Conservation (phyloP, 1,140 invertebrate species). For the Arctopsyche grandis region DNA sequence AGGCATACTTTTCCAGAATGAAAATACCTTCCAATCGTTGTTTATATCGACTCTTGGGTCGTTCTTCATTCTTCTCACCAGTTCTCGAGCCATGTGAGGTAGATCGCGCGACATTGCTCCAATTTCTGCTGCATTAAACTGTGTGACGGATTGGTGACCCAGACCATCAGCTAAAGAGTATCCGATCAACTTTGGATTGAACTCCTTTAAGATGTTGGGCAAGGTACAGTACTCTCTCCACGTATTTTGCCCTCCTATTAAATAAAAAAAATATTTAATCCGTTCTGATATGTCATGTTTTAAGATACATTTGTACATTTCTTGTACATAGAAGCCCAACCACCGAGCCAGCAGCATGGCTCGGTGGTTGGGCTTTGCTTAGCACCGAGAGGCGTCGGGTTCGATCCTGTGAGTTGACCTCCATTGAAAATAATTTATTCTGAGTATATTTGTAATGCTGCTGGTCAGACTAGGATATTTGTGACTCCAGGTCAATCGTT, state of each 20-base stretch:
- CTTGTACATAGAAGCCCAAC: not conserved
- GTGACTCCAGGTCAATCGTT: no score
- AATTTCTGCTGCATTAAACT: slow-evolving; percentile 73
- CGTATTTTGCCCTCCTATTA: slow-evolving; percentile 70
- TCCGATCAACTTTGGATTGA: slow-evolving; percentile 72
- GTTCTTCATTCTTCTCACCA: slow-evolving; percentile 70
- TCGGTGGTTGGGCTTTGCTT: no score
- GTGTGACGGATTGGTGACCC: slow-evolving; percentile 60
- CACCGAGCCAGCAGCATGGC: no score
- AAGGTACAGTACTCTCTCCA: slow-evolving; percentile 70
- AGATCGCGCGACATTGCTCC: slow-evolving; percentile 71
- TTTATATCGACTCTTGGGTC: slow-evolving; percentile 70
- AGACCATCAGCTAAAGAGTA: slow-evolving; percentile 67
- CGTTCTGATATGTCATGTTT: not conserved
- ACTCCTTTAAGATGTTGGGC: slow-evolving; percentile 72
- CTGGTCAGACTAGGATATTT: no score
- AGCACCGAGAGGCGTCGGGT: no score
- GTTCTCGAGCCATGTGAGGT: slow-evolving; percentile 70
- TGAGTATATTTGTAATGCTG: no score
- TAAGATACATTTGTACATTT: not conserved
- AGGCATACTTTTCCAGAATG: no score
- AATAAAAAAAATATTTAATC: slow-evolving; percentile 44
- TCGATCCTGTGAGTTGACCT: no score
- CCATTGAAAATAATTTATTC: no score
- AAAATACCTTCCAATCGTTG: slow-evolving; percentile 74